A percentile compares a stretch with the other conserved stretches of the same genome.
Evolutionary conservation across 1,140 invertebrate genomes (phyloP).

Genomic region (Plodia interpunctella): DNA sequence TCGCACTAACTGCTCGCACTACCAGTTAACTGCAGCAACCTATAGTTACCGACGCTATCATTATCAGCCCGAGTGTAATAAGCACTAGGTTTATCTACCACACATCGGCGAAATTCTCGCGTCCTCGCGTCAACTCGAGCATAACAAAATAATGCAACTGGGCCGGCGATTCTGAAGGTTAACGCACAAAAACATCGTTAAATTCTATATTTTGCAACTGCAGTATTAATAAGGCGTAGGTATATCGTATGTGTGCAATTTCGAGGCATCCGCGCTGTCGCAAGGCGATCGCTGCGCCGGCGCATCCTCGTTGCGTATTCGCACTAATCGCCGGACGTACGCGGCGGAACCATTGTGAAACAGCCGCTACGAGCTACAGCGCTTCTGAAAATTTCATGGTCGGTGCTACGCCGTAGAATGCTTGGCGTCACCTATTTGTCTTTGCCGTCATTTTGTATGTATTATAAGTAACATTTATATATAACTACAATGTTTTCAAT

Average conservation of each 20-base stretch:
- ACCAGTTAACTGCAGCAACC: neutral
- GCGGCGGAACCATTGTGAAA: conserved; percentile 58
- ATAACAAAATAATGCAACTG: conserved; percentile 64
- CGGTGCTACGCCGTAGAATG: conserved; percentile 15
- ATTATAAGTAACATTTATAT: no score
- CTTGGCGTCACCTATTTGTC: neutral
- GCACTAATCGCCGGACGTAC: conserved; percentile 64
- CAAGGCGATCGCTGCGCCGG: conserved; percentile 49
- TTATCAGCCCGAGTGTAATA: conserved; percentile 16
- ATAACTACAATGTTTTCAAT: no score
- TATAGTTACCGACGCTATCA: neutral
- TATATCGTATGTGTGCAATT: conserved; percentile 50
- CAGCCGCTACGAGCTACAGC: conserved; percentile 21
- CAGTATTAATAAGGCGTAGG: conserved; percentile 61
- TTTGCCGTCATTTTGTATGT: no score
- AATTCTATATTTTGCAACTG: conserved; percentile 65
- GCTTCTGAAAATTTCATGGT: conserved; percentile 27
- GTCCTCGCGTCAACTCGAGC: conserved; percentile 59
- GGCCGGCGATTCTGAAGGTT: conserved; percentile 59
- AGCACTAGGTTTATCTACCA: neutral
- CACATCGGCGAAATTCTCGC: conserved; percentile 31
- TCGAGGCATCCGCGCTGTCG: conserved; percentile 66
- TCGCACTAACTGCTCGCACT: neutral
- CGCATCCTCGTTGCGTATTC: conserved; percentile 65
- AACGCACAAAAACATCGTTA: conserved; percentile 54